phyloP scores from a whole-genome alignment of 1,140 invertebrate species.

The Monochamus saltuarius region DNA sequence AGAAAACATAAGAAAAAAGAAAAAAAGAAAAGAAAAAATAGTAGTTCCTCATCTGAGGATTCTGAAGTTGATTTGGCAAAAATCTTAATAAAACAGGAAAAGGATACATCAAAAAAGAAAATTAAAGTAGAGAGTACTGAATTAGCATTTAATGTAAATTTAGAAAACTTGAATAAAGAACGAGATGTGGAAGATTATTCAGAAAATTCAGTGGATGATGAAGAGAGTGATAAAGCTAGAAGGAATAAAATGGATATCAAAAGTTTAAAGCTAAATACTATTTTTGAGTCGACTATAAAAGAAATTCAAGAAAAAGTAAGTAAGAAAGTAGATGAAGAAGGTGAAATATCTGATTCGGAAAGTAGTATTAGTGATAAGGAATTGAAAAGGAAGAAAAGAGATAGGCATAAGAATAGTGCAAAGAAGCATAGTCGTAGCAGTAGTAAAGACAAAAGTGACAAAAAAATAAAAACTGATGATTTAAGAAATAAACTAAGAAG shows the following conservation, averaged over 20 bases:
- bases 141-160: constrained; percentile 21
- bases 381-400: constrained; percentile 49
- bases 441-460: constrained; percentile 49
- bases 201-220: constrained; percentile 18
- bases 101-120: constrained; percentile 37
- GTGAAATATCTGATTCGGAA: constrained; percentile 61
- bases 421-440: constrained; percentile 50
- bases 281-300: constrained; percentile 66
- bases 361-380: constrained; percentile 47
- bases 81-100: constrained; percentile 46
- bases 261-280: constrained; percentile 52
- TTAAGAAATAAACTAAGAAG: constrained; percentile 35
- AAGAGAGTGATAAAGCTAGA: constrained; percentile 54
- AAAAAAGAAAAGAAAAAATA: constrained; percentile 45
- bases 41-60: constrained; percentile 32
- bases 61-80: constrained; percentile 45
- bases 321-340: constrained; percentile 49
- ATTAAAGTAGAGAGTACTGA: constrained; percentile 42
- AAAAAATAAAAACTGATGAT: constrained; percentile 31
- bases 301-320: constrained; percentile 65
- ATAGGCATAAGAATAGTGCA: constrained; percentile 45
- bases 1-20: constrained; percentile 54
- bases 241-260: constrained; percentile 65
- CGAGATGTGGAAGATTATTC: constrained; percentile 16
- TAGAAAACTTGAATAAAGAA: background rate